Percentiles rank a stretch among this genome's conserved stretches.
Evolutionary conservation across 2,888 invertebrate genomes (phyloP).

Genomic region (Hyppa rectilinea): DNA sequence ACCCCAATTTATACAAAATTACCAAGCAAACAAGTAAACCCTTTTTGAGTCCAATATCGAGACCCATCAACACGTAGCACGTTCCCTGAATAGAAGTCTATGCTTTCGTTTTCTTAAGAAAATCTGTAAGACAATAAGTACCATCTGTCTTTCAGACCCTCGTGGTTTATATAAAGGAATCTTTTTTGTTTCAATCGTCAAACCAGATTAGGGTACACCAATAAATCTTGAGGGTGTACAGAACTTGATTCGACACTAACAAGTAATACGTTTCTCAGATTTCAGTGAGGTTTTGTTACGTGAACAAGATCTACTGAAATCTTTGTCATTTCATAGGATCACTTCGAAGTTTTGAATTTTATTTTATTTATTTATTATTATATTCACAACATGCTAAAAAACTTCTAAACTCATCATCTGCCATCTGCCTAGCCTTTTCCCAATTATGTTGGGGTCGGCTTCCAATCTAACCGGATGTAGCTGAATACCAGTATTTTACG

Average conservation of each 20-base stretch:
- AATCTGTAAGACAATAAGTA: constrained; percentile 36
- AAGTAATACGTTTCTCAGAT: constrained; percentile 23
- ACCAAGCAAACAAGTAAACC: constrained; percentile 43
- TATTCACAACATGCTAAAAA: too few species aligned
- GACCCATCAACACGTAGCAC: constrained; percentile 32
- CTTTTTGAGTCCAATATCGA: constrained; percentile 33
- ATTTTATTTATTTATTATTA: too few species aligned
- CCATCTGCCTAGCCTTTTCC: too few species aligned
- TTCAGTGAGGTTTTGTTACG: constrained; percentile 2
- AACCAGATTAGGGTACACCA: constrained; percentile 42
- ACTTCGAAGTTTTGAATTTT: neutral
- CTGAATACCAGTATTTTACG: too few species aligned
- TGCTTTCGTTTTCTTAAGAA: constrained; percentile 36
- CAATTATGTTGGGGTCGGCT: too few species aligned
- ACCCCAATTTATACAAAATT: constrained; percentile 39
- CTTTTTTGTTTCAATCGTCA: constrained; percentile 54
- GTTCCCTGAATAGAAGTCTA: constrained; percentile 26
- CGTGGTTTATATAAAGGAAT: constrained; percentile 36
- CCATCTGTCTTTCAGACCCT: constrained; percentile 28
- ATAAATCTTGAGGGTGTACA: constrained; percentile 46
- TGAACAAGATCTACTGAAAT: too few species aligned
- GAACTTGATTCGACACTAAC: constrained; percentile 26
- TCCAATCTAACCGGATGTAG: too few species aligned
- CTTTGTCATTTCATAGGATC: neutral
- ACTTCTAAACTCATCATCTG: too few species aligned